A percentile compares a stretch with the other conserved stretches of the same genome.
These are phyloP conservation scores for Crocodylus rhombifer DNA, from an alignment of 2,797 vertebrate species.

Conservation along the genomic window DNA sequence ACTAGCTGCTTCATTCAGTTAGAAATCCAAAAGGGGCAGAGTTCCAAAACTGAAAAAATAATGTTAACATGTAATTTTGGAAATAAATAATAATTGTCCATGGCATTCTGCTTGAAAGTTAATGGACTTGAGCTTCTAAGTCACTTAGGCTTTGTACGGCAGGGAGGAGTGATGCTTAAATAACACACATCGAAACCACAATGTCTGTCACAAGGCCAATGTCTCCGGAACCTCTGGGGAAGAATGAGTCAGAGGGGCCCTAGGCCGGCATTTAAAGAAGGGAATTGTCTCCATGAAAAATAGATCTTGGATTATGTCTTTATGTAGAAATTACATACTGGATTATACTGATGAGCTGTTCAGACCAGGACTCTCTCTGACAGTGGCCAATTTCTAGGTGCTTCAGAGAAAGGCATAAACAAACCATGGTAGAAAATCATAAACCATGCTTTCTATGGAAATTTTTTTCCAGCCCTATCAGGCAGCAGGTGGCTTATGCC, in stretches of 20 bases:
- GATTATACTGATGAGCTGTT: background rate
- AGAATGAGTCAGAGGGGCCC: background rate
- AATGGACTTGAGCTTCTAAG: background rate
- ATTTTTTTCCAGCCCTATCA: background rate
- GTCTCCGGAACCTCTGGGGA: background rate
- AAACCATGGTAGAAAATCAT: fast-evolving
- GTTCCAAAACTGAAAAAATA: background rate
- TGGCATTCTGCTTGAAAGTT: background rate
- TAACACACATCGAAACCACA: background rate
- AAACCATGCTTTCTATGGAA: background rate
- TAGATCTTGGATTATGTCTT: background rate
- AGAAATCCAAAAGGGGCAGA: background rate
- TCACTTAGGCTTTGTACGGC: background rate
- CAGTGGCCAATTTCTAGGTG: background rate
- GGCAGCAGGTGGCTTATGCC: background rate
- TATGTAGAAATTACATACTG: background rate
- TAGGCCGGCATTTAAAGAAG: background rate
- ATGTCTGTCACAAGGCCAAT: background rate
- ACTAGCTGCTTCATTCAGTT: background rate
- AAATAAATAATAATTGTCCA: background rate
- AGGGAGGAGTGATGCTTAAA: background rate
- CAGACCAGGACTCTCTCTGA: background rate
- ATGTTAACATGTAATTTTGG: background rate
- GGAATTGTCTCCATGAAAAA: background rate
- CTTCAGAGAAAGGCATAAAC: background rate